Evolutionary conservation across 1,140 invertebrate species (phyloP), one percentile per base, ranked within the genome.

Genomic region (Drosophila rhopaloa): DNA sequence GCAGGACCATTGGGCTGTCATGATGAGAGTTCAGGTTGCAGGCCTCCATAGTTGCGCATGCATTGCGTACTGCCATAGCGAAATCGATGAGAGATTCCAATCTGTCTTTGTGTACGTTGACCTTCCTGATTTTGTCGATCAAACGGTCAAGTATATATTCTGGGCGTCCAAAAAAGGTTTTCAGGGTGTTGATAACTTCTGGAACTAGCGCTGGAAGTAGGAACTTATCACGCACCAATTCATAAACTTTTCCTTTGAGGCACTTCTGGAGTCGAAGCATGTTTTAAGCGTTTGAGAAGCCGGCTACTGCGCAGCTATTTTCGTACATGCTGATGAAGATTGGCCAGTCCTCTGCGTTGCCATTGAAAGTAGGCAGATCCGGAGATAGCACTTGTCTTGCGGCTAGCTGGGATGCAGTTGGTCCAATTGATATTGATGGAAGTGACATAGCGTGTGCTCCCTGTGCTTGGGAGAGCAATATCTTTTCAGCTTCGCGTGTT

Each of bases 191-290:
- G 2, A 47, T 47, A 4, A 24, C 4, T 11, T 47, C 16, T 19
- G 16, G 44, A 24, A 24, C 44, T 11, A 47, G 16, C 10, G 5
- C 44, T 43, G 38, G 13, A 7, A 43, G 19, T n/a, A 57, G n/a
- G 2, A 57, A 13, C n/a, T 57, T 57, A 11, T 44, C 40, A 4
- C 40, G 19, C 14, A 44, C 41, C 41, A 44, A 7, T 19, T 44
- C 40, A n/a, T 44, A 43, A 1, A 41, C 24, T 24, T 24, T 24
- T 24, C 24, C 24, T 24, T 57, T 57, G 38, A 46, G 41, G 5
- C n/a, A 43, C 13, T 57, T 57, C n/a, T 57, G 55, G 11, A 44
- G 55, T n/a, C 41, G 41, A 14, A 44, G 55, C 40, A 46, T 57
- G 19, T 57, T 43, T 44, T 57, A 1, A 5, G 9, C 40, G 9